These are phyloP conservation scores for Brachystomella parvula DNA, from an alignment of 1,140 invertebrate species.

Conservation along the genomic window DNA sequence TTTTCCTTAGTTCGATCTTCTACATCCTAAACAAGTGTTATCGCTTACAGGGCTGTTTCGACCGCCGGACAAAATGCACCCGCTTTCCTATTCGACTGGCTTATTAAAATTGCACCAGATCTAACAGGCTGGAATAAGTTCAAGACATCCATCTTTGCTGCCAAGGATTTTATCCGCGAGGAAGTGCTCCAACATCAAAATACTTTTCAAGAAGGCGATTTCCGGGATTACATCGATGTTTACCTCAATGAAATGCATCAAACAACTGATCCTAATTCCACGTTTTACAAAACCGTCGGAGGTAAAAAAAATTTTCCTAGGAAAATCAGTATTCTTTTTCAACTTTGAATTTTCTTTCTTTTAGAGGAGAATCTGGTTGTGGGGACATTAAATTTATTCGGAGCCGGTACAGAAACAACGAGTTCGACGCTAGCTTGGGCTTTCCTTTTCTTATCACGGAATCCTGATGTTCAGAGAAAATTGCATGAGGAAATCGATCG, in stretches of 20 bases:
- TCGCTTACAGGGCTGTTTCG: too few relatives aligned
- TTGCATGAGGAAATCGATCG: conserved; percentile 19
- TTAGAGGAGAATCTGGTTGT: background rate
- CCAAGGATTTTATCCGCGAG: conserved; percentile 63
- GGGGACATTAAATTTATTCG: background rate
- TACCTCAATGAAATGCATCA: conserved; percentile 54
- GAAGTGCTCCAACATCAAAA: conserved; percentile 66
- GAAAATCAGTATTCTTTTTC: background rate
- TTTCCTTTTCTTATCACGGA: conserved; percentile 12
- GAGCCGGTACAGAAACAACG: conserved; percentile 5
- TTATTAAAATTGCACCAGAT: conserved; percentile 47
- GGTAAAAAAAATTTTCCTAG: conserved; percentile 13
- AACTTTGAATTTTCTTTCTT: background rate
- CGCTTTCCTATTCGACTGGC: conserved; percentile 47
- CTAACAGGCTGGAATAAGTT: conserved; percentile 48
- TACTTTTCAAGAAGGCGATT: conserved; percentile 53
- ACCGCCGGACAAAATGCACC: background rate
- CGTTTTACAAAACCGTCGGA: background rate
- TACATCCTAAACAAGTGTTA: background rate
- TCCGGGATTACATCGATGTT: conserved; percentile 73
- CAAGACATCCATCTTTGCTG: conserved; percentile 53
- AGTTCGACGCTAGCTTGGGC: conserved; percentile 13
- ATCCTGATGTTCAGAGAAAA: conserved; percentile 17
- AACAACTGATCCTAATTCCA: background rate
- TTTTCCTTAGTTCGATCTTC: background rate